phyloP scores from a whole-genome alignment of 2,888 invertebrate genomes.

The Trachelus iudaicus region DNA sequence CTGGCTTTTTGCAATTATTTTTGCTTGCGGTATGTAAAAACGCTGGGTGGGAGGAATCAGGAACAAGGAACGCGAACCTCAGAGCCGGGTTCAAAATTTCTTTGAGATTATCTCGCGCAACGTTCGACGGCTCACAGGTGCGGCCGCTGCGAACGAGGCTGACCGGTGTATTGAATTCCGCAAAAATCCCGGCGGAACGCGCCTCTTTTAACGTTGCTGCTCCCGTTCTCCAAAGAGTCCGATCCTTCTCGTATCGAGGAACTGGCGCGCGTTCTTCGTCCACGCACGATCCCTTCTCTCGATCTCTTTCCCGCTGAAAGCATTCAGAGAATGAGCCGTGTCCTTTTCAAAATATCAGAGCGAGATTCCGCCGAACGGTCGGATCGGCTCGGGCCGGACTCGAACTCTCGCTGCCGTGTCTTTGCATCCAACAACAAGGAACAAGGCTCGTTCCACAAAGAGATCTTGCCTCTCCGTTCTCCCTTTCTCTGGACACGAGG shows the following conservation, averaged over 20 bases:
- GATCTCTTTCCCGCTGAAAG: not conserved
- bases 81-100: slow-evolving; percentile 33
- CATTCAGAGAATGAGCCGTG: not conserved
- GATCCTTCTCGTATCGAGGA: too few relatives aligned
- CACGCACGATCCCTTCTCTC: not conserved
- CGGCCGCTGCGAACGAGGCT: slow-evolving; percentile 42
- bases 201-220: slow-evolving; percentile 28
- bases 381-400: not conserved
- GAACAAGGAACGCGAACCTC: not conserved
- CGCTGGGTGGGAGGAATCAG: not conserved
- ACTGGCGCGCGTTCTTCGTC: not conserved
- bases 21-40: not conserved
- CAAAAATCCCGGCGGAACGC: slow-evolving; percentile 39
- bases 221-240: not conserved
- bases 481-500: not conserved
- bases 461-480: not conserved
- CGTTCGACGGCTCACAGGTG: slow-evolving; percentile 33
- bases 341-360: not conserved
- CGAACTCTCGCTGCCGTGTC: not conserved
- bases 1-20: too few relatives aligned
- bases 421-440: not conserved
- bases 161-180: slow-evolving; percentile 54
- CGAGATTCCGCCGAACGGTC: not conserved
- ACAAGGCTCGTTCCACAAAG: not conserved
- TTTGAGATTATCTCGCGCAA: slow-evolving; percentile 43